These are phyloP conservation scores for Athripsodes cinereus DNA, from an alignment of 2,888 invertebrate genomes.

Conservation along the genomic window DNA sequence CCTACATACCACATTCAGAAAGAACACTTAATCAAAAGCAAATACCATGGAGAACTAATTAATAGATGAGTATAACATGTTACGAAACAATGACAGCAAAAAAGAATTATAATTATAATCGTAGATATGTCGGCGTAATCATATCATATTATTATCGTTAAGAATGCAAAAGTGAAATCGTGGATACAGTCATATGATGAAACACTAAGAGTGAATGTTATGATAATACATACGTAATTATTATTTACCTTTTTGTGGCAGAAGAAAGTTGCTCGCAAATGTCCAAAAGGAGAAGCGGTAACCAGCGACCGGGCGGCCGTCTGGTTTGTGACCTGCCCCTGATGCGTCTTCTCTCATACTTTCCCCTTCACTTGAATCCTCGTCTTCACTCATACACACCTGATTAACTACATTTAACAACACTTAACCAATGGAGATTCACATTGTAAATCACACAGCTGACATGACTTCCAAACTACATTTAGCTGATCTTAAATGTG, in stretches of 20 bases:
- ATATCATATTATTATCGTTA: neutral
- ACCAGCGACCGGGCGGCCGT: slow-evolving; percentile 24
- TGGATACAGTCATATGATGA: slow-evolving; percentile 6
- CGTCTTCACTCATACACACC: neutral
- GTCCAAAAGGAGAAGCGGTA: slow-evolving; percentile 28
- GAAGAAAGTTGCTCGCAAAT: slow-evolving; percentile 27
- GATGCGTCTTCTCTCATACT: slow-evolving; percentile 25
- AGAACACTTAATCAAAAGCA: too few relatives aligned
- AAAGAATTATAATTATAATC: too few relatives aligned
- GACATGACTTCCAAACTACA: neutral
- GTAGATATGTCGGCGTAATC: neutral
- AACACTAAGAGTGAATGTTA: slow-evolving; percentile 12
- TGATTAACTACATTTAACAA: neutral
- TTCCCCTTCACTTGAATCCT: slow-evolving; percentile 5
- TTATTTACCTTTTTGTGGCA: slow-evolving; percentile 24
- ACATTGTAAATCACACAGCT: neutral
- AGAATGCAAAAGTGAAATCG: slow-evolving; percentile 11
- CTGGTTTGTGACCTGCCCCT: slow-evolving; percentile 22
- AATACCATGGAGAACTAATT: neutral
- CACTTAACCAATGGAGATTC: neutral
- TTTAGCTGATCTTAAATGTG: too few relatives aligned
- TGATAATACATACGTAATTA: neutral
- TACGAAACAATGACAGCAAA: neutral
- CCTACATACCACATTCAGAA: too few relatives aligned
- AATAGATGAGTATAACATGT: neutral